Evolutionary conservation across 2,888 invertebrate species (phyloP).

Genomic region (Tetragnatha montana): DNA sequence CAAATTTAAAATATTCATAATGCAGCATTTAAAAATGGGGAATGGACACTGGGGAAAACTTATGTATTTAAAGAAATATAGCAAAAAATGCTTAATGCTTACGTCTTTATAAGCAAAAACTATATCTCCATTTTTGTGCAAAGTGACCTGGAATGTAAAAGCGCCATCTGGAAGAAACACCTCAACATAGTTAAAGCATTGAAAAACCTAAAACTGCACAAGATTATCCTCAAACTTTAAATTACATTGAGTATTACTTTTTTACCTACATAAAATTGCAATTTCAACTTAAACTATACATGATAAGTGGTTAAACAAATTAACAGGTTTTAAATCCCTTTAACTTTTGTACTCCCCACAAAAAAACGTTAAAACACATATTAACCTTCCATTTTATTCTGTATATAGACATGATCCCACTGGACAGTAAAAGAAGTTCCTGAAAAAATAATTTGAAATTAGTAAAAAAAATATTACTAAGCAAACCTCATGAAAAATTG

Average conservation of each 20-base stretch:
- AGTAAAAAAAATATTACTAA: background rate
- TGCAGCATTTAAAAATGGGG: background rate
- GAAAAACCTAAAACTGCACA: no score
- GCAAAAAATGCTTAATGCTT: conserved; percentile 41
- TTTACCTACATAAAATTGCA: no score
- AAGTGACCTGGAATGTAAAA: conserved; percentile 93
- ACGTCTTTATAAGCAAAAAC: conserved; percentile 89
- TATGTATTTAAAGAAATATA: no score
- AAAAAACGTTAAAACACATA: conserved; percentile 45
- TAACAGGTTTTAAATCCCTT: no score
- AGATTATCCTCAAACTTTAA: no score
- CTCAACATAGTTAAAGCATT: background rate
- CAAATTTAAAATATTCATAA: background rate
- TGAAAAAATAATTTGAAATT: conserved; percentile 75
- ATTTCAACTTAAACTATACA: no score
- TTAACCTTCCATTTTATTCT: conserved; percentile 80
- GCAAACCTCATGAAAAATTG: background rate
- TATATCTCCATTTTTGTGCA: conserved; percentile 92
- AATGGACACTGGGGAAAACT: no score
- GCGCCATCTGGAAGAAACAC: conserved; percentile 79
- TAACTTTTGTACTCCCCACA: background rate
- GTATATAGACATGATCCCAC: conserved; percentile 93
- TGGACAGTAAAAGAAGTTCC: conserved; percentile 92
- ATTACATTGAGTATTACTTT: no score
- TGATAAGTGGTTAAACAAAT: no score